A percentile compares a stretch with the other conserved stretches of the same genome.
These are phyloP conservation scores for Garrulus glandarius DNA, from an alignment of 2,797 vertebrate genomes.

Conservation along the genomic window DNA sequence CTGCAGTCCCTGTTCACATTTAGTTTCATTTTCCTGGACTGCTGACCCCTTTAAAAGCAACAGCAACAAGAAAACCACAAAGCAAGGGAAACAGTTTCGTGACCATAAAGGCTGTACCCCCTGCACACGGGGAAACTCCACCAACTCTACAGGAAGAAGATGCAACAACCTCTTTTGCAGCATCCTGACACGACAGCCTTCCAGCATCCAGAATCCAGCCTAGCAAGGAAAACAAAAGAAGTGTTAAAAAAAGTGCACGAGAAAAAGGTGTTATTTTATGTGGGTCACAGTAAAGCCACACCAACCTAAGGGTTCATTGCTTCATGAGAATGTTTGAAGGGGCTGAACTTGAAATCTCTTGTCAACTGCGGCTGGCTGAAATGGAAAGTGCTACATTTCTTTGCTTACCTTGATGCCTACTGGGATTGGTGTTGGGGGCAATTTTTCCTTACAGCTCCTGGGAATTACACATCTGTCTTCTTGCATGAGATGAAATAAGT, in stretches of 20 bases:
- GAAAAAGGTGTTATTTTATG: not conserved
- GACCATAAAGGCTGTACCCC: not conserved
- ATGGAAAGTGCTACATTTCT: not conserved
- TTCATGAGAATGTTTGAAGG: not conserved
- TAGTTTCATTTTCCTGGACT: not conserved
- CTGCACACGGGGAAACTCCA: not conserved
- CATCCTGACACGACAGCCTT: not conserved
- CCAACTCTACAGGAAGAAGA: not conserved
- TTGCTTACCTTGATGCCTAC: not conserved
- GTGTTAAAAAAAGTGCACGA: not conserved
- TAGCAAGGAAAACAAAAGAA: not conserved
- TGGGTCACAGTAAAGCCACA: not conserved
- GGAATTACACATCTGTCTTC: not conserved
- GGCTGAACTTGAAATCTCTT: not conserved
- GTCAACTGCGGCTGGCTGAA: not conserved
- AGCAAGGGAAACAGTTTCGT: not conserved
- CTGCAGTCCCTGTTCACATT: not conserved
- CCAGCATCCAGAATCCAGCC: slow-evolving; percentile 2
- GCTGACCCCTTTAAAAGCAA: not conserved
- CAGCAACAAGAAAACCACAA: not conserved
- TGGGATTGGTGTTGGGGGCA: not conserved
- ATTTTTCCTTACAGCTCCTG: not conserved
- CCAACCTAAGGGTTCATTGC: not conserved
- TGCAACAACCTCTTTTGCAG: not conserved
- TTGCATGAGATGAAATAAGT: not conserved